A percentile compares a stretch with the other conserved stretches of the same genome.
These are phyloP conservation scores for Anoplolepis gracilipes DNA, from an alignment of 1,140 invertebrate species.

Conservation along the genomic window DNA sequence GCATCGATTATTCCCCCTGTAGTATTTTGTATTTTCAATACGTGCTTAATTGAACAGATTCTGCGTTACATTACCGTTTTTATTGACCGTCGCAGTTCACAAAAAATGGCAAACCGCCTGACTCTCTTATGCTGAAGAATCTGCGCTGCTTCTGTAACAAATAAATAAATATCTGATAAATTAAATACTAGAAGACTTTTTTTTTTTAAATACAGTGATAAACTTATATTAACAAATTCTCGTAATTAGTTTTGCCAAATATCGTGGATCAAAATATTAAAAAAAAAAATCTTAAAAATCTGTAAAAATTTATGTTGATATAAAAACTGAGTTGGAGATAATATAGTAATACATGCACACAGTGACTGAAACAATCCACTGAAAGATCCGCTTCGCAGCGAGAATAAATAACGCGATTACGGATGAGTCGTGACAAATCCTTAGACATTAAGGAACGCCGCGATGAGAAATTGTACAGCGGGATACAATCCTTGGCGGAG, in stretches of 20 bases:
- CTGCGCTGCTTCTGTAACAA: background rate
- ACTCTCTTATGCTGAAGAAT: background rate
- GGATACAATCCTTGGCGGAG: constrained; percentile 16
- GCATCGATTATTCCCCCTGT: constrained; percentile 49
- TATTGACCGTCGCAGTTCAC: background rate
- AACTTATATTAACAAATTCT: background rate
- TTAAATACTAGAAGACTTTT: background rate
- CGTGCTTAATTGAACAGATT: constrained; percentile 48
- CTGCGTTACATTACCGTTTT: constrained; percentile 42
- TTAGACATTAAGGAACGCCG: constrained; percentile 34
- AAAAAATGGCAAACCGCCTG: too few relatives aligned
- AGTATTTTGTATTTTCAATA: constrained; percentile 46
- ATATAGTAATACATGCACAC: background rate
- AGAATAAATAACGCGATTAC: constrained; percentile 47
- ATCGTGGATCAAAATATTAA: background rate
- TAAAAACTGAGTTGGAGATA: background rate
- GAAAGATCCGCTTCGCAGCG: constrained; percentile 13
- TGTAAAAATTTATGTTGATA: background rate
- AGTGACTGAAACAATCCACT: constrained; percentile 10
- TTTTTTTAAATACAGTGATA: background rate
- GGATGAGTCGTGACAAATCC: constrained; percentile 54
- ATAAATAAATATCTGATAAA: constrained; percentile 6
- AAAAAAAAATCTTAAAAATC: background rate
- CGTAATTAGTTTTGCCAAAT: background rate
- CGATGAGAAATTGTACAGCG: constrained; percentile 49